These are phyloP conservation scores for Pterocles burchelli DNA, from an alignment of 2,113 vertebrate genomes.

Conservation along the genomic window DNA sequence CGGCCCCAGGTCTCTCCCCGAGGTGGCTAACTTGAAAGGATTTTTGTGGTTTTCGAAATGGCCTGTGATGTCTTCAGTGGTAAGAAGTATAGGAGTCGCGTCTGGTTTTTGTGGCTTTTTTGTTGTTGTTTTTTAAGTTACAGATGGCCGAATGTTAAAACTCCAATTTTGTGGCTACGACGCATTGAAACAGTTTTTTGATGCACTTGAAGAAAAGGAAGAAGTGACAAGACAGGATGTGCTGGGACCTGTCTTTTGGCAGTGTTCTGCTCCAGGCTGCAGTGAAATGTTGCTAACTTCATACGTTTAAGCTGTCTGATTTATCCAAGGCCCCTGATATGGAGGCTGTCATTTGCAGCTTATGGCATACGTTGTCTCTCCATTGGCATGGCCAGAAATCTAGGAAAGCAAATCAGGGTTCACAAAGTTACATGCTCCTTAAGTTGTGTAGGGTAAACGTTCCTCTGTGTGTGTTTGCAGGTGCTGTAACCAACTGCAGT, in stretches of 20 bases:
- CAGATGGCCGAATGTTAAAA: background rate
- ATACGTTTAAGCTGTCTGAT: background rate
- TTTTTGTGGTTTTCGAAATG: background rate
- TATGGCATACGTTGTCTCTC: background rate
- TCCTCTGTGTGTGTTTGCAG: background rate
- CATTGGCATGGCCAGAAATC: background rate
- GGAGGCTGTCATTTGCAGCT: background rate
- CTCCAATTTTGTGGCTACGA: background rate
- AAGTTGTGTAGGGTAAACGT: background rate
- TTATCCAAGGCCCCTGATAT: background rate
- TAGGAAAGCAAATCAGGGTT: background rate
- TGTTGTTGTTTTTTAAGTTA: background rate
- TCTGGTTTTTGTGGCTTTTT: background rate
- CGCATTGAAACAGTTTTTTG: background rate
- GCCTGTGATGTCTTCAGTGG: background rate
- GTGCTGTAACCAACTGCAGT: background rate
- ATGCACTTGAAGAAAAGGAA: background rate
- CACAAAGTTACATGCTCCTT: fast-evolving
- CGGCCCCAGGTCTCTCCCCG: no score
- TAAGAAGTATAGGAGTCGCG: fast-evolving
- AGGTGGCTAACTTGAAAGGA: background rate
- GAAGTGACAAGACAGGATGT: background rate
- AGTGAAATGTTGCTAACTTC: background rate
- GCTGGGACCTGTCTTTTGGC: background rate
- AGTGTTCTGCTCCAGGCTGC: fast-evolving